phyloP scores from a whole-genome alignment of 2,113 vertebrate species.

The Xenopus laevis region DNA sequence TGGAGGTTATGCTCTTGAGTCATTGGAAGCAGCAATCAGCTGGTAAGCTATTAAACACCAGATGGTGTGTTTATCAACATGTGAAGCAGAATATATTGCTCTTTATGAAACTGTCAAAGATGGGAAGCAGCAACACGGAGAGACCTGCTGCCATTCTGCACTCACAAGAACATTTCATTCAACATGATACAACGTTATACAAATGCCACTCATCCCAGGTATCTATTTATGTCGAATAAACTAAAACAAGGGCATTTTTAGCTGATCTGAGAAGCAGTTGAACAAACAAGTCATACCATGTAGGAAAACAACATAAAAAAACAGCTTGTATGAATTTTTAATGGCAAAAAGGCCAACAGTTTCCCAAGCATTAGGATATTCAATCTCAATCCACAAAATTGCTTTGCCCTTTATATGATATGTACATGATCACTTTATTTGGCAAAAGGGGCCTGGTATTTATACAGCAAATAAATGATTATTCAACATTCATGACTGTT shows the following conservation, averaged over 20 bases:
- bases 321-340: no score
- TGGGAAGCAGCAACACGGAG: background rate
- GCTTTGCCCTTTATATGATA: no score
- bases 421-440: no score
- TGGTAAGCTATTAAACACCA: conserved; percentile 3
- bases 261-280: no score
- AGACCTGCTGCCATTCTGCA: background rate
- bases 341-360: no score
- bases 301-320: no score
- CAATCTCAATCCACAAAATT: no score
- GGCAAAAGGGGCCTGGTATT: no score
- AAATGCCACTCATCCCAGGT: background rate
- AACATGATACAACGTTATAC: background rate
- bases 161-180: background rate
- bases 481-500: no score
- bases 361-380: no score
- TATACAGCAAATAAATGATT: no score
- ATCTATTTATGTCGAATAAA: background rate
- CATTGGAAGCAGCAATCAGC: background rate
- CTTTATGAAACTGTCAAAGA: background rate
- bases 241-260: background rate
- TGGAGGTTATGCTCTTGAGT: background rate
- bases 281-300: no score
- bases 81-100: background rate
- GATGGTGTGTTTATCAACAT: conserved; percentile 5